Evolutionary conservation across 2,888 invertebrate genomes (phyloP), one percentile per base, ranked within the genome.

Genomic region (Andrena minutula): DNA sequence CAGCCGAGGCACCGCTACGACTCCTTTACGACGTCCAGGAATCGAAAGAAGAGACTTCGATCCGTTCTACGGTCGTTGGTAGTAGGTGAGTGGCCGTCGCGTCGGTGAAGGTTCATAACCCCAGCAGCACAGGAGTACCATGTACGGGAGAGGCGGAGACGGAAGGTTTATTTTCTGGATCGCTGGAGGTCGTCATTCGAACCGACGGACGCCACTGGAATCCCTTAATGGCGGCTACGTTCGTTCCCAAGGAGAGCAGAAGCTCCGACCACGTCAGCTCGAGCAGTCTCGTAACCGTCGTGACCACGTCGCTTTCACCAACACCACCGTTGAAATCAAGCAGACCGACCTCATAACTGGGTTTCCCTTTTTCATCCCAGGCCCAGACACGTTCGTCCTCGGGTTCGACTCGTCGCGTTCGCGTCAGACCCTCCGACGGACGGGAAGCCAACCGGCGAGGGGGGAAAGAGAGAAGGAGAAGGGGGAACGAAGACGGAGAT

Each of bases 151-250:
- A 71, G 66, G 79, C 28, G 65, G 66, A 66, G 83, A 73, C 82
- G 85, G 76, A 66, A 83, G 86, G 89, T 92, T 91, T 90, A 92
- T 91, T 92, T 92, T 89, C 89, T 86, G 87, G 90, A 90, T 91
- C 88, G 89, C 89, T 90, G 89, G 82, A 89, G 88, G 86, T 90
- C 91, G 89, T 90, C 90, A 91, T 92, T 89, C 88, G 88, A 90
- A 89, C 86, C 87, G 89, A 90, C 89, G 89, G 87, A 91, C 90
- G 86, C 89, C 83, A 80, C 71, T 84, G 88, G 91, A 91, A 90
- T 91, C 89, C 90, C 91, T 90, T 88, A 89, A 91, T 87, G 88
- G 86, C 65, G 69, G 75, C 77, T 65, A 84, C 64, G 83, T 82
- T 87, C 90, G 85, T 90, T 89, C 84, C 87, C 87, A 82, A 47